phyloP scores from a whole-genome alignment of 2,888 invertebrate genomes.

The Chrysolina americana region DNA sequence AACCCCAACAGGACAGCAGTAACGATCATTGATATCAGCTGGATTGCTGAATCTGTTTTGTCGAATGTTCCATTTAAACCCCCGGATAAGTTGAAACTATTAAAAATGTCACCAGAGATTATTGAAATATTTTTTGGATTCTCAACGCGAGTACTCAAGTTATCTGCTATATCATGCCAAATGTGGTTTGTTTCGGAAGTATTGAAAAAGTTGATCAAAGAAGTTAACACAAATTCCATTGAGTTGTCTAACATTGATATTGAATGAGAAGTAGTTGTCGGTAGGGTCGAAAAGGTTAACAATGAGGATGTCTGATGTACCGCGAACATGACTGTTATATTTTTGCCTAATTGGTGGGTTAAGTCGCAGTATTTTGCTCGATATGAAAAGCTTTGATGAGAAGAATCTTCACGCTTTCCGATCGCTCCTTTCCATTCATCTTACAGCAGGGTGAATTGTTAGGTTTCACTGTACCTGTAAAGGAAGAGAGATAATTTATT shows the following conservation, averaged over 20 bases:
- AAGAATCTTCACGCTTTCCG: background rate
- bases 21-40: constrained; percentile 75
- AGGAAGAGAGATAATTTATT: background rate
- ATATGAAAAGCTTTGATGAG: background rate
- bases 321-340: background rate
- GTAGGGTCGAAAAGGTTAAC: constrained; percentile 5
- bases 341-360: background rate
- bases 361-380: background rate
- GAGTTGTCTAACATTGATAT: background rate
- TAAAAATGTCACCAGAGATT: constrained; percentile 30
- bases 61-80: constrained; percentile 64
- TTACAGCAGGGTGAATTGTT: background rate
- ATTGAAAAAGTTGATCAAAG: background rate
- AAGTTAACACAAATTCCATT: background rate
- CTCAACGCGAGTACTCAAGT: constrained; percentile 57
- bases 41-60: constrained; percentile 64
- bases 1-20: constrained; percentile 75
- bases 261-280: background rate
- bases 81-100: constrained; percentile 38
- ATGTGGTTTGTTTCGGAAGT: background rate
- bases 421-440: background rate
- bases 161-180: constrained; percentile 52
- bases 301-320: constrained; percentile 1
- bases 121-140: constrained; percentile 44
- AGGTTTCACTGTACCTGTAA: background rate